Evolutionary conservation across 1,140 invertebrate species (phyloP).

Genomic region (Microplitis mediator): DNA sequence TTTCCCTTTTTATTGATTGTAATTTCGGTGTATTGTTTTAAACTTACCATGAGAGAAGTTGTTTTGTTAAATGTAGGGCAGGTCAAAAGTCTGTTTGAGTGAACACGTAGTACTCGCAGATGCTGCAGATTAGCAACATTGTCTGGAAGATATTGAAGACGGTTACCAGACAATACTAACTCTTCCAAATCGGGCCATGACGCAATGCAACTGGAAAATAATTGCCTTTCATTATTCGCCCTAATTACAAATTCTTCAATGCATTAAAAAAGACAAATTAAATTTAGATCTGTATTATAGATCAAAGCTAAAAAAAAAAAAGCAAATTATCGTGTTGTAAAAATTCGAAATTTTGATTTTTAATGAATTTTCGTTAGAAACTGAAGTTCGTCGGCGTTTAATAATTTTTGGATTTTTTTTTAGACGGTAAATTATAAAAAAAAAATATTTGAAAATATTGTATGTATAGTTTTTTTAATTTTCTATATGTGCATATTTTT

Average conservation of each 20-base stretch:
- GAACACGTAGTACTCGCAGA: constrained; percentile 76
- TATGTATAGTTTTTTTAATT: too few relatives aligned
- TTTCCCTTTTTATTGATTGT: constrained; percentile 7
- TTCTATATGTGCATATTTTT: too few relatives aligned
- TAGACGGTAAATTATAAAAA: too few relatives aligned
- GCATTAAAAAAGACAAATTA: too few relatives aligned
- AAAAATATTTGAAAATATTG: too few relatives aligned
- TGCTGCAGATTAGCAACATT: constrained; percentile 75
- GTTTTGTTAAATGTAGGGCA: constrained; percentile 79
- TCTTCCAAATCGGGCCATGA: constrained; percentile 82
- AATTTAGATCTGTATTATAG: too few relatives aligned
- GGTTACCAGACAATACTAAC: constrained; percentile 81
- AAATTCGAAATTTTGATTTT: too few relatives aligned
- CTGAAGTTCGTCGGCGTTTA: too few relatives aligned
- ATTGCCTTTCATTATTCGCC: not conserved
- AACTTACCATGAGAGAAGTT: constrained; percentile 69
- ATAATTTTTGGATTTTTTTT: too few relatives aligned
- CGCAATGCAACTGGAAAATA: constrained; percentile 66
- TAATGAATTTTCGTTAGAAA: too few relatives aligned
- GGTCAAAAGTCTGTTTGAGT: constrained; percentile 78
- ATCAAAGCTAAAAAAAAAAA: too few relatives aligned
- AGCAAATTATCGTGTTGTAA: too few relatives aligned
- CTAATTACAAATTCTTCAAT: not conserved
- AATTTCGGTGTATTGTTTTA: not conserved
- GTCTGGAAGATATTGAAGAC: constrained; percentile 76